These are phyloP conservation scores for Ganaspis brasiliensis DNA, from an alignment of 2,888 invertebrate species.

Conservation along the genomic window DNA sequence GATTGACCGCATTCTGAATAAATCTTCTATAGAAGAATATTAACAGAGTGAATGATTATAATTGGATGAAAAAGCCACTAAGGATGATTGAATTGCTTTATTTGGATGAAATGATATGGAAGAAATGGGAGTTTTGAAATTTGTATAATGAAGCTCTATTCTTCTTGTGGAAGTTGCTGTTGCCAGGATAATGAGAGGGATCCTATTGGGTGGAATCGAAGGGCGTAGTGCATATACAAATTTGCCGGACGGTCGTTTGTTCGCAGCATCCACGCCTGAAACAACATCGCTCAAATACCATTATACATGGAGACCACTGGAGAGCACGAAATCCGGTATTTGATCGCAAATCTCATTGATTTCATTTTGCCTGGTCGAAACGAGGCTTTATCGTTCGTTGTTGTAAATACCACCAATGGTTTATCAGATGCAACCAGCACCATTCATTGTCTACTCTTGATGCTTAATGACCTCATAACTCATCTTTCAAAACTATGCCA, in stretches of 20 bases:
- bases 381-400: constrained; percentile 50
- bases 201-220: constrained; percentile 20
- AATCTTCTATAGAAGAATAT: neutral
- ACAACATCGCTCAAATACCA: constrained; percentile 63
- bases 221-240: constrained; percentile 43
- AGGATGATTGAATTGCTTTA: constrained; percentile 17
- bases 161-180: too few species aligned
- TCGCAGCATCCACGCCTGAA: constrained; percentile 56
- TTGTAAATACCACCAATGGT: constrained; percentile 59
- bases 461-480: constrained; percentile 41
- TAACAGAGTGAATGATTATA: neutral
- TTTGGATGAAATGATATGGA: neutral
- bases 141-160: constrained; percentile 34
- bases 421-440: constrained; percentile 57
- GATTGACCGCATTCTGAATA: too few species aligned
- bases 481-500: constrained; percentile 24
- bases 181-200: constrained; percentile 14
- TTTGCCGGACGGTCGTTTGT: constrained; percentile 54
- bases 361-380: constrained; percentile 60
- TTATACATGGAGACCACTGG: constrained; percentile 61
- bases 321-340: constrained; percentile 57
- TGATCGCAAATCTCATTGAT: constrained; percentile 65
- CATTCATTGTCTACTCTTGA: constrained; percentile 36
- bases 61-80: neutral
- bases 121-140: constrained; percentile 14